Percentiles rank a stretch among this genome's conserved stretches.
These are phyloP conservation scores for Hyaena hyaena DNA, from an alignment of 2,113 vertebrate species.

Conservation along the genomic window DNA sequence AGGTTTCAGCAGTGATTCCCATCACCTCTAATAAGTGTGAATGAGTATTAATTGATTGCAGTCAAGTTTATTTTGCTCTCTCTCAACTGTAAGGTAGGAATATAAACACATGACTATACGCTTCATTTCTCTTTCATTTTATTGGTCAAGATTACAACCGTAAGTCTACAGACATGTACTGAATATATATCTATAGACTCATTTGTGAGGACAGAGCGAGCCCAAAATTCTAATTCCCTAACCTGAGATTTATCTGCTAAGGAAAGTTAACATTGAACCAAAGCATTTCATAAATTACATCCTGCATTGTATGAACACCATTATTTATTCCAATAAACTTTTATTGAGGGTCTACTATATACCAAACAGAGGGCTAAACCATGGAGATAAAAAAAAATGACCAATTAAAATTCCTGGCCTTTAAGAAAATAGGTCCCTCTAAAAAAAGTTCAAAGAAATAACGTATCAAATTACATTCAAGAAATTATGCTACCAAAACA, in stretches of 20 bases:
- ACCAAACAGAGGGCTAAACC: background rate
- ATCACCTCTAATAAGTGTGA: background rate
- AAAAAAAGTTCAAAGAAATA: background rate
- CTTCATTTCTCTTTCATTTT: background rate
- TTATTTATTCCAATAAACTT: background rate
- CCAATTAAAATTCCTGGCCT: background rate
- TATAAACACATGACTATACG: background rate
- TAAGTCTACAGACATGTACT: background rate
- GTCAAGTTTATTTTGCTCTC: background rate
- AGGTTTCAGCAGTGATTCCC: background rate
- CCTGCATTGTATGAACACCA: background rate
- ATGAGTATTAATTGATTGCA: background rate
- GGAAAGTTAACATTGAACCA: background rate
- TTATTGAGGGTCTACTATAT: background rate
- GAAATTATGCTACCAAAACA: constrained; percentile 19
- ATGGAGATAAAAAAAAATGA: background rate
- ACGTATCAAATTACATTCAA: background rate
- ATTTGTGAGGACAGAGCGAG: background rate
- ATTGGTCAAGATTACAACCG: background rate
- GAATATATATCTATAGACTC: background rate
- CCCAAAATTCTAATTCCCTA: background rate
- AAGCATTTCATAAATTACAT: background rate
- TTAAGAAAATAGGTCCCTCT: background rate
- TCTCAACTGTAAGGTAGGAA: background rate
- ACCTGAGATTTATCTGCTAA: background rate